A percentile compares a stretch with the other conserved stretches of the same genome.
These are phyloP conservation scores for Pyrocephalus nanus DNA, from an alignment of 2,797 vertebrate genomes.

Conservation along the genomic window DNA sequence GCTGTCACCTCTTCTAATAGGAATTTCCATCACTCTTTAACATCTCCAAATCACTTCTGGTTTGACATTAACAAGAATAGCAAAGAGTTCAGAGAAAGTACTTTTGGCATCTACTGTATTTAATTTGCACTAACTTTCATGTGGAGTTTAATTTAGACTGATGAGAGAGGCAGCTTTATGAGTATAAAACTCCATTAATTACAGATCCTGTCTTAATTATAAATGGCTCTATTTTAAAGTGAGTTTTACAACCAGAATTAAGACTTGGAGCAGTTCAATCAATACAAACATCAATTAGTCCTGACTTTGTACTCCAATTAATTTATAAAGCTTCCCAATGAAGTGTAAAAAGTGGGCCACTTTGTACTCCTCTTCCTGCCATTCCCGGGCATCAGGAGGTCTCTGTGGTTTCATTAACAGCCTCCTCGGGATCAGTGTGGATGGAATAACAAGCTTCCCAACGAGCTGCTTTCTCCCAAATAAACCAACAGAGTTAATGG, in stretches of 20 bases:
- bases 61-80: constrained; percentile 28
- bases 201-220: constrained; percentile 70
- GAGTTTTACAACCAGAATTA: constrained; percentile 60
- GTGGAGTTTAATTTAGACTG: constrained; percentile 68
- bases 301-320: constrained; percentile 59
- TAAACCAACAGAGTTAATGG: background rate
- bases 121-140: constrained; percentile 58
- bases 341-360: constrained; percentile 8
- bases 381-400: background rate
- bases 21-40: background rate
- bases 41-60: background rate
- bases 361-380: constrained; percentile 24
- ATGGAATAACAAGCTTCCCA: background rate
- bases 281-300: constrained; percentile 71
- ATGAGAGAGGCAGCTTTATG: constrained; percentile 65
- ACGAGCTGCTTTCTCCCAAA: background rate
- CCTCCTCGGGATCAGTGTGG: background rate
- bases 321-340: constrained; percentile 45
- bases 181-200: constrained; percentile 66
- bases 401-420: constrained; percentile 8
- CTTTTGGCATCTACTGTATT: constrained; percentile 25
- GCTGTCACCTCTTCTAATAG: background rate
- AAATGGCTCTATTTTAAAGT: constrained; percentile 61
- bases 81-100: background rate
- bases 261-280: constrained; percentile 62